A percentile compares a stretch with the other conserved stretches of the same genome.
Conservation (phyloP, 2,797 vertebrate genomes). For the Natrix natrix region DNA sequence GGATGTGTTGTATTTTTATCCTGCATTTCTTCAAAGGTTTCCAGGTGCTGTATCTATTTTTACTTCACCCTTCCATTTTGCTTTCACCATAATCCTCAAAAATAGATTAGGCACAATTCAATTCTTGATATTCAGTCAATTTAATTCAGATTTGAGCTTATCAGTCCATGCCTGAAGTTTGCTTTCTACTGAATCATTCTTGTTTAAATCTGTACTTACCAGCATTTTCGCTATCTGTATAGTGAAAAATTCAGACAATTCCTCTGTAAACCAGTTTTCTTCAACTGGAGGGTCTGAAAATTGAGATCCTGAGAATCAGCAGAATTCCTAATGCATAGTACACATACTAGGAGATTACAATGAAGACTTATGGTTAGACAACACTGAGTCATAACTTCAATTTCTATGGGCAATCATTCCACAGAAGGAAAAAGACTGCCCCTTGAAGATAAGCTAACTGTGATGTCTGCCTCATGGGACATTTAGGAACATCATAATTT, state of each 20-base stretch:
- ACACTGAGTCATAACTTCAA: neutral
- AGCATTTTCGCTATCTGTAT: neutral
- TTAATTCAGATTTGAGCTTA: neutral
- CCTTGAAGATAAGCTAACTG: neutral
- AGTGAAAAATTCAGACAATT: neutral
- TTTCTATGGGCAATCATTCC: neutral
- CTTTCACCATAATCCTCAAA: neutral
- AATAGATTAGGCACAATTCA: neutral
- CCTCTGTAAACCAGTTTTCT: neutral
- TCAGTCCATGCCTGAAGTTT: neutral
- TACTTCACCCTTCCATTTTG: neutral
- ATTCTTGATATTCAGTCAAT: neutral
- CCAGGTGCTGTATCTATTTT: neutral
- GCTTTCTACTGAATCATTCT: conserved; percentile 14
- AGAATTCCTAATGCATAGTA: neutral
- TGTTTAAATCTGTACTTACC: neutral
- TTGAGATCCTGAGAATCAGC: neutral
- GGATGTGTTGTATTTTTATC: neutral
- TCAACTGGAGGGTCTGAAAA: neutral
- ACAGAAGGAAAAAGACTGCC: neutral
- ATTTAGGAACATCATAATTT: neutral
- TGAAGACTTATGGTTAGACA: neutral
- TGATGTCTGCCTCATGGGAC: neutral
- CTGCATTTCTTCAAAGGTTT: neutral
- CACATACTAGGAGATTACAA: neutral